Base-by-base conservation (phyloP, 2,797 vertebrate genomes). In the Phalanger gymnotis region DNA sequence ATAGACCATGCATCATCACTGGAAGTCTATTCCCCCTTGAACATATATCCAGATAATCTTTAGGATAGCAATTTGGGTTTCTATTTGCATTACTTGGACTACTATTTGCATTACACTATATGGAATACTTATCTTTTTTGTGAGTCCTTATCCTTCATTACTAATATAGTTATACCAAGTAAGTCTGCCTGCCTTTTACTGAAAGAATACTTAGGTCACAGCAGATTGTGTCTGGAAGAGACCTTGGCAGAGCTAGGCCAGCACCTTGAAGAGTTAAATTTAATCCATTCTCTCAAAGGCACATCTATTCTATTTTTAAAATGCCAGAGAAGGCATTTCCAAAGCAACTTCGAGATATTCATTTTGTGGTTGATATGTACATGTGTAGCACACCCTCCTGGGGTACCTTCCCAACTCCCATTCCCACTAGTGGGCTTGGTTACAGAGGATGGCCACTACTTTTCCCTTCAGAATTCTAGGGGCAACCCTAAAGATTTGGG, bases 251-350 rank as follows among this genome's bases (percentile, higher is more conserved):
- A 93, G 16, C 22, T 2, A 89, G 56, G 34, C 81, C 2, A 6
- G 5, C 53, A n/a, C 54, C 52, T 92, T 96, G 25, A 96, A 92
- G 90, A 91, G 31, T 95, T 95, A 90, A 3, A 73, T 27, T 91
- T 91, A 91, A 90, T 93, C 30, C 34, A 31, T 92, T 54, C 27
- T 7, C 28, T 5, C 25, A 90, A n/a, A 91, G 58, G 25, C 92
- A 90, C 52, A 81, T 2, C 89, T 53, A 52, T 90, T 6, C 55
- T 13, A 90, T 47, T 93, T 94, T 91, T 53, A 92, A n/a, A 52
- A 12, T 3, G 1, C 54, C 25, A 51, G 13, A 34, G 93, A 34
- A 93, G n/a, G 53, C 95, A 91, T 51, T 66, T 10, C 3, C 27
- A 3, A n/a, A 31, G 89, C 19, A 13, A 34, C 0, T 2, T 7